A percentile compares a stretch with the other conserved stretches of the same genome.
These are phyloP conservation scores for Tribolium madens DNA, from an alignment of 1,140 invertebrate genomes.

Conservation along the genomic window DNA sequence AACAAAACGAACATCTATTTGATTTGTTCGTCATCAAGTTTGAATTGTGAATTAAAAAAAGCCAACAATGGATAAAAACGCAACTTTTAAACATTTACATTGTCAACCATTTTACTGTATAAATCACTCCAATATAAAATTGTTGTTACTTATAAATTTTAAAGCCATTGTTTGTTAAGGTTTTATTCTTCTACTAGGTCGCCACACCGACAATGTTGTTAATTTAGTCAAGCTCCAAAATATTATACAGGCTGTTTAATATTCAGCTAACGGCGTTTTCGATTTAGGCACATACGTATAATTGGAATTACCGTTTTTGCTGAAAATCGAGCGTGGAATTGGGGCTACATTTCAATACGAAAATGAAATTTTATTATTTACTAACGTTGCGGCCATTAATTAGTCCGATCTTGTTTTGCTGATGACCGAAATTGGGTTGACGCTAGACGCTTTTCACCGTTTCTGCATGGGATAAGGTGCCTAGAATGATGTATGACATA, in stretches of 20 bases:
- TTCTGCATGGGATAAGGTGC: conserved; percentile 18
- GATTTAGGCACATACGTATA: conserved; percentile 21
- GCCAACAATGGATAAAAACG: not conserved
- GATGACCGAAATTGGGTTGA: not conserved
- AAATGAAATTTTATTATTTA: conserved; percentile 40
- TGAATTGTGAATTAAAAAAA: conserved; percentile 6
- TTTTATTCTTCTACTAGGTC: conserved; percentile 14
- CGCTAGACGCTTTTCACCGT: not conserved
- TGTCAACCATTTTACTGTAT: not conserved
- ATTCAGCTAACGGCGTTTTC: conserved; percentile 9
- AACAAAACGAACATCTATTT: conserved; percentile 1
- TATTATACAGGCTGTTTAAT: conserved; percentile 20
- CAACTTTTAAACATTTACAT: conserved; percentile 17
- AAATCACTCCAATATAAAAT: conserved; percentile 13
- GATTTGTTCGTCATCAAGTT: conserved; percentile 2
- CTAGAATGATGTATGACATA: conserved; percentile 42
- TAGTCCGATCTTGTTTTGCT: not conserved
- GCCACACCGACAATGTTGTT: not conserved
- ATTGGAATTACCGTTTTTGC: conserved; percentile 24
- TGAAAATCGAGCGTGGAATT: conserved; percentile 29
- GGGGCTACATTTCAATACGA: conserved; percentile 32
- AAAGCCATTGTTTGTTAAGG: not conserved
- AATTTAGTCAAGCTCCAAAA: conserved; percentile 12
- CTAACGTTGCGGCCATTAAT: conserved; percentile 7
- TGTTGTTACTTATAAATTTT: conserved; percentile 8